phyloP scores from a whole-genome alignment of 2,113 vertebrate species.

The Progne subis region DNA sequence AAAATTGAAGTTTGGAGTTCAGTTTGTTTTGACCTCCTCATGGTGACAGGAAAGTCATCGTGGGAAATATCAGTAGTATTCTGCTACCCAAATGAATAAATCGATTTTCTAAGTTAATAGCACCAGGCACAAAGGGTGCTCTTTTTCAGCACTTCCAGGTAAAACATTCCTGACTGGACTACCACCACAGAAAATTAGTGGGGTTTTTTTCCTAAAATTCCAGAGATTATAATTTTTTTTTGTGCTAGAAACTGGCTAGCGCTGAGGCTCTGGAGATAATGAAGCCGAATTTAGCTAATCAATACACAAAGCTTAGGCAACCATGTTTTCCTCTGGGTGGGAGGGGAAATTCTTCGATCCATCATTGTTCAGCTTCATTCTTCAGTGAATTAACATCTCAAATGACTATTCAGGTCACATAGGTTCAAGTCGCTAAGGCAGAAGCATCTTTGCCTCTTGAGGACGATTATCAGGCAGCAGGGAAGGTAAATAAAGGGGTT shows the following conservation, averaged over 20 bases:
- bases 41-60: background rate
- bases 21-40: background rate
- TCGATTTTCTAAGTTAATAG: background rate
- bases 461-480: background rate
- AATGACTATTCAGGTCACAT: slow-evolving; percentile 38
- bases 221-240: background rate
- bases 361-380: slow-evolving; percentile 53
- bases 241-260: background rate
- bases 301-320: slow-evolving; percentile 15
- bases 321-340: background rate
- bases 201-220: background rate
- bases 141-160: background rate
- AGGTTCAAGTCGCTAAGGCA: slow-evolving; percentile 39
- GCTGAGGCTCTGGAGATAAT: background rate
- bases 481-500: slow-evolving; percentile 26
- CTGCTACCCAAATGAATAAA: background rate
- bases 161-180: background rate
- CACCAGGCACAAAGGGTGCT: background rate
- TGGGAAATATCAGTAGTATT: background rate
- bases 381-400: slow-evolving; percentile 64
- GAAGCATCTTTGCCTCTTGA: slow-evolving; percentile 15
- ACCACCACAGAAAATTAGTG: background rate
- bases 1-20: background rate
- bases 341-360: background rate
- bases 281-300: background rate